Evolutionary conservation across 2,888 invertebrate genomes (phyloP), one percentile per base, ranked within the genome.

Genomic region (Mesopsocus fuscifrons): DNA sequence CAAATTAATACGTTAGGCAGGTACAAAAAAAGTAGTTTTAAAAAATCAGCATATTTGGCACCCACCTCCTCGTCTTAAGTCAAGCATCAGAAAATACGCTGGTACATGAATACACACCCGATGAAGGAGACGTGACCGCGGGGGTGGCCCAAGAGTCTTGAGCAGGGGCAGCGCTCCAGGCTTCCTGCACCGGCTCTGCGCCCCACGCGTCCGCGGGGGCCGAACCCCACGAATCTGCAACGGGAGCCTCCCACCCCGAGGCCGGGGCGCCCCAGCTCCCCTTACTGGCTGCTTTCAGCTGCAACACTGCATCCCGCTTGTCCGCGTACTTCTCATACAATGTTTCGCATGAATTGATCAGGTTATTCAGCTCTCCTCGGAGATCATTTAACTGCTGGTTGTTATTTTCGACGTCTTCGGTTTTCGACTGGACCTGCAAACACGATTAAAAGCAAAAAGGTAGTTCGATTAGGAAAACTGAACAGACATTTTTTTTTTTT

Each of bases 321-420:
- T 72, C 70, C 52, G 80, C 79, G 55, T 85, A 87, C 40, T 65
- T 66, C n/a, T 61, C 54, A 53, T 75, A 76, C 13, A 77, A 60
- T 42, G 66, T 66, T 54, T 75, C 72, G 54, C 77, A 85, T 55
- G 82, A 80, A 33, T 66, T 66, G 1, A 77, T 65, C 21, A 87
- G 61, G 45, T 68, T 69, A 6, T 68, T 62, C 44, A 87, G 68
- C 43, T 78, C 72, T 11, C 65, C 68, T 52, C 74, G 78, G 30
- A 84, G 57, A 45, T 81, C 81, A n/a, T 72, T 68, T 47, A 88
- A 65, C 53, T 83, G 79, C 2, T 71, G 60, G 55, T 82, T 81
- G 58, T 81, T 85, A 42, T 76, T 76, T 52, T 85, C 82, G 44
- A 89, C 74, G 54, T 91, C 88, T 2, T 72, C 61, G 55, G 79